Percentiles rank a stretch among this genome's conserved stretches.
These are phyloP conservation scores for Nanger granti DNA, from an alignment of 2,113 vertebrate species.

Conservation along the genomic window DNA sequence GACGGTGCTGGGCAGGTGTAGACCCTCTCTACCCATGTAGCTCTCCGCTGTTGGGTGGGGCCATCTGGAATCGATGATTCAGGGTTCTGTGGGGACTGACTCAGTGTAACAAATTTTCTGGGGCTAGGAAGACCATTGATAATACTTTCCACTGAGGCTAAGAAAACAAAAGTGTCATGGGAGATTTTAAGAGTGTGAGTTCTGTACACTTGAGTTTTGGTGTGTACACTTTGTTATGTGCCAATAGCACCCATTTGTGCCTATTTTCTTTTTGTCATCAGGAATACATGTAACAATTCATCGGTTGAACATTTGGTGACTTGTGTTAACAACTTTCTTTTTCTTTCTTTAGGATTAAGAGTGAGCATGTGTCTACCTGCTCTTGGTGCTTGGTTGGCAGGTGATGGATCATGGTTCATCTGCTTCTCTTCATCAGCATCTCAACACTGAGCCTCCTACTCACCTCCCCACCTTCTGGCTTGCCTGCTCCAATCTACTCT, in stretches of 20 bases:
- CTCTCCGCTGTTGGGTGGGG: neutral
- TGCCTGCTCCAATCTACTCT: neutral
- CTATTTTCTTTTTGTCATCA: neutral
- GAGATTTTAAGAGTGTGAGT: neutral
- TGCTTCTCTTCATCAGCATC: neutral
- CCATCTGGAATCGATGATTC: neutral
- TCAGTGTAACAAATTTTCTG: neutral
- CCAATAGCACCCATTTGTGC: neutral
- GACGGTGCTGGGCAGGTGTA: neutral
- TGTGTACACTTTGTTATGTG: neutral
- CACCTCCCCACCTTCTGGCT: neutral
- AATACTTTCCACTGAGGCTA: slow-evolving; percentile 19
- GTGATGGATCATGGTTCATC: no score
- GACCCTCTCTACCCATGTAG: neutral
- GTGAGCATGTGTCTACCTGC: neutral
- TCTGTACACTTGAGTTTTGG: neutral
- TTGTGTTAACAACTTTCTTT: neutral
- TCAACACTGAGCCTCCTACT: neutral
- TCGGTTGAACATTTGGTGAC: neutral
- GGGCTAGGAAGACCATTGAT: neutral
- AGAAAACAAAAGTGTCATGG: slow-evolving; percentile 22
- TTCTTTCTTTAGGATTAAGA: neutral
- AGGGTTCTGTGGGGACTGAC: neutral
- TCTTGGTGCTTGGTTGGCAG: neutral
- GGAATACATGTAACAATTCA: neutral